These are phyloP conservation scores for Lagenorhynchus albirostris DNA, from an alignment of 2,113 vertebrate species.

Conservation along the genomic window DNA sequence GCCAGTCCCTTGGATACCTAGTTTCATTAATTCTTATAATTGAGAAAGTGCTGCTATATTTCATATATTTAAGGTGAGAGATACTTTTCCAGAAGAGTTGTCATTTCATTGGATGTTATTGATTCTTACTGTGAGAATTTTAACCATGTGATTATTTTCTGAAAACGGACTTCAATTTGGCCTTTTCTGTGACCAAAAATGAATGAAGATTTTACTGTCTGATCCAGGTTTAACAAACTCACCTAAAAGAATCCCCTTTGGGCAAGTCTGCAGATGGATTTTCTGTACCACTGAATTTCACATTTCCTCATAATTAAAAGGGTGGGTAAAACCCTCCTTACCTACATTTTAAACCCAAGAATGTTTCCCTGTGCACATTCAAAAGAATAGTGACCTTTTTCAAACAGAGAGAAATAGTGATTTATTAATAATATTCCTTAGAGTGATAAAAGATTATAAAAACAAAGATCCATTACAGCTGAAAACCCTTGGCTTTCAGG, in stretches of 20 bases:
- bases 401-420: not conserved
- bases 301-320: conserved; percentile 59
- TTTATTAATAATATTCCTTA: conserved; percentile 28
- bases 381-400: not conserved
- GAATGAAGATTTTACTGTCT: conserved; percentile 40
- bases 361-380: conserved; percentile 38
- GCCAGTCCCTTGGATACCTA: not conserved
- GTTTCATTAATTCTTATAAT: not conserved
- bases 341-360: conserved; percentile 9
- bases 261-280: conserved; percentile 39
- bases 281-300: conserved; percentile 57
- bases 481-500: not conserved
- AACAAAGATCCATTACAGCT: not conserved
- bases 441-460: not conserved
- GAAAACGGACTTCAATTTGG: conserved; percentile 23
- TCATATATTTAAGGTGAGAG: not conserved
- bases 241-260: conserved; percentile 41
- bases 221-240: conserved; percentile 39
- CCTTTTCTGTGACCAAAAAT: conserved; percentile 25
- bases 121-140: not conserved
- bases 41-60: not conserved
- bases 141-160: not conserved
- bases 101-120: not conserved
- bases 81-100: not conserved
- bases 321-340: not conserved